A percentile compares a stretch with the other conserved stretches of the same genome.
phyloP scores from a whole-genome alignment of 2,113 vertebrate genomes.

The Aegithalos caudatus region DNA sequence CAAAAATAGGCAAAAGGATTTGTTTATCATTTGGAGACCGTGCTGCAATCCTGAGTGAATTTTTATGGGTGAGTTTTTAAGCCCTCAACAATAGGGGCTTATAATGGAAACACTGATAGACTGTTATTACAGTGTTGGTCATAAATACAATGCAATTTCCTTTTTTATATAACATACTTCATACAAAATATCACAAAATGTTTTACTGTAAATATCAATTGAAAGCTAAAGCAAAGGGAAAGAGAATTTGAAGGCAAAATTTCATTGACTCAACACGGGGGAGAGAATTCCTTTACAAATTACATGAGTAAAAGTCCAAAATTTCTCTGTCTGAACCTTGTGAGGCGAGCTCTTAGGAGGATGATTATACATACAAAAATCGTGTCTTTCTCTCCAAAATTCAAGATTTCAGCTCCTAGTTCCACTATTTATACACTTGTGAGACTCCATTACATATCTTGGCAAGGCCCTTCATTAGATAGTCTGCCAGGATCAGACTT shows the following conservation, averaged over 20 bases:
- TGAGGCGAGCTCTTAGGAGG: background rate
- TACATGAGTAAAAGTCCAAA: background rate
- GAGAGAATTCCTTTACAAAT: background rate
- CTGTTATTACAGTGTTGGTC: background rate
- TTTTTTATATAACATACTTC: conserved; percentile 45
- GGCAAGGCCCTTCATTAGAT: background rate
- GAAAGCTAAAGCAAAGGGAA: conserved; percentile 16
- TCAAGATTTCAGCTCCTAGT: background rate
- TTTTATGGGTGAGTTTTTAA: conserved; percentile 53
- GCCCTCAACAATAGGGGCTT: background rate
- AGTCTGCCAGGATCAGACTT: background rate
- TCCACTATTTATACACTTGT: background rate
- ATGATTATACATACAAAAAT: background rate
- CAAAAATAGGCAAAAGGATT: conserved; percentile 11
- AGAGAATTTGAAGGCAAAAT: background rate
- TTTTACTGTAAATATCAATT: conserved; percentile 38
- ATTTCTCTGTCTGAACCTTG: background rate
- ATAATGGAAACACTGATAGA: conserved; percentile 51
- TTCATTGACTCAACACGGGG: background rate
- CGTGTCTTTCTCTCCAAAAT: background rate
- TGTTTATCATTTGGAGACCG: background rate
- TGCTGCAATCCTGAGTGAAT: conserved; percentile 3
- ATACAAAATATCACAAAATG: conserved; percentile 36
- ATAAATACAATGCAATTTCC: conserved; percentile 62
- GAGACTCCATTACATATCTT: background rate